phyloP scores from a whole-genome alignment of 2,888 invertebrate genomes.

The Trissonchulus latispiculum region DNA sequence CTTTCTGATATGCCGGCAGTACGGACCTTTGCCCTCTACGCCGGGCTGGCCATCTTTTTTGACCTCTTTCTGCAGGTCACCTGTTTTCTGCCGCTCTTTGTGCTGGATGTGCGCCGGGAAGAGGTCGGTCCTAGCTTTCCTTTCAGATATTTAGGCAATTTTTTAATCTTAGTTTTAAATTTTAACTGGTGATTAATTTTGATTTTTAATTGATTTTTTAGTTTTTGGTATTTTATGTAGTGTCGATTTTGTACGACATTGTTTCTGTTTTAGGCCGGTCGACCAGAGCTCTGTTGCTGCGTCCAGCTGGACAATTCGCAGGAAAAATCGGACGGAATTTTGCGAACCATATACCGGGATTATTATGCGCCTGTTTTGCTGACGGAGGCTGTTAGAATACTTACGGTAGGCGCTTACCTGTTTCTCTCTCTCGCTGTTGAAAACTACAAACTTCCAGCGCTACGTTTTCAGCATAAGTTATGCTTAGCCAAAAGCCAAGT shows the following conservation, averaged over 20 bases:
- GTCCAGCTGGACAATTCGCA: conserved; percentile 49
- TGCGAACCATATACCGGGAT: conserved; percentile 74
- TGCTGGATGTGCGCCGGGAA: conserved; percentile 75
- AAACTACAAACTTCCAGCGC: no score
- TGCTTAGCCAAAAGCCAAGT: no score
- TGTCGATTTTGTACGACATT: neutral
- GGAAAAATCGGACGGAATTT: conserved; percentile 54
- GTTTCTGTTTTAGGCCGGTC: conserved; percentile 50
- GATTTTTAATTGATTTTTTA: no score
- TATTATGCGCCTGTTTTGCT: conserved; percentile 55
- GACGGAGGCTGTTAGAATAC: conserved; percentile 42
- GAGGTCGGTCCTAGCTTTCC: no score
- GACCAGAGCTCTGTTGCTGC: conserved; percentile 75
- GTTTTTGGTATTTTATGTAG: neutral
- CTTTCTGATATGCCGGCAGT: conserved; percentile 97
- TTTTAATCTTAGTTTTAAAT: no score
- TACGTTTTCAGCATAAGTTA: no score
- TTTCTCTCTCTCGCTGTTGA: no score
- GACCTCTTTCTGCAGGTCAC: conserved; percentile 93
- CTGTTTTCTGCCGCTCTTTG: conserved; percentile 80
- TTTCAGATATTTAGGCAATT: no score
- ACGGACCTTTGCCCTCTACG: conserved; percentile 87
- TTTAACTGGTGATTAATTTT: no score
- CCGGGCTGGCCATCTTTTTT: conserved; percentile 82
- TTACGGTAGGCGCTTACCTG: conserved; percentile 47